Base-by-base conservation (phyloP, 1,140 invertebrate genomes). In the Xylocopa sonorina region DNA sequence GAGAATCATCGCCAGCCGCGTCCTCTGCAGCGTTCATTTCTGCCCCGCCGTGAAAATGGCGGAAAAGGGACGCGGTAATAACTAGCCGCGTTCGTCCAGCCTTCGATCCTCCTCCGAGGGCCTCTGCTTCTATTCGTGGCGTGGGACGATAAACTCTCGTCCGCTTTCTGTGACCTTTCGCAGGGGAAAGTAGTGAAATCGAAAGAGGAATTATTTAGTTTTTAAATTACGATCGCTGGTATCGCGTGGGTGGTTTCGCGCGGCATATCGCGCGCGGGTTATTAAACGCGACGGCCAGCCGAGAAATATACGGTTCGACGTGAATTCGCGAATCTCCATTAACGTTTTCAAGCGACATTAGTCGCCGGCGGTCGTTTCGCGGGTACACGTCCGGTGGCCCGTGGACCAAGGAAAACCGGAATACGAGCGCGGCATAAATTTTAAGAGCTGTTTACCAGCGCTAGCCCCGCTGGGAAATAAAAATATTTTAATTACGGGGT, bases 401-500 rank as follows among this genome's bases (percentile, higher is more conserved):
- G 24, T 27, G 38, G 38, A 64, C 38, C n/a, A 51, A 57, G n/a
- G 51, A 34, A 57, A n/a, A 43, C 68, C 51, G 38, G 38, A 29
- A 57, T 71, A 43, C 38, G 10, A 24, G 51, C 38, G 41, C 43
- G 46, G 55, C 27, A 81, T 82, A 82, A 81, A 82, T 75, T 81
- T 75, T 32, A 81, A 75, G 38, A 57, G 38, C 10, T 41, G 68
- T 71, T 71, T 71, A 43, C 51, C 24, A 1, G 18, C 10, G n/a
- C 62, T 2, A 10, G 0, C 9, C 27, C 21, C 43, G 32, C 16
- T 3, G 34, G n/a, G 21, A 27, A 60, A 43, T 64, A 66, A 63
- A 74, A 75, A 75, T 66, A 53, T 75, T 75, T 75, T 75, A 66
- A 75, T 75, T 53, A 74, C 21, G 24, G 38, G 6, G 60, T 32